Conservation (phyloP, 2,888 invertebrate species). For the Archaeoteleia sp. region DNA sequence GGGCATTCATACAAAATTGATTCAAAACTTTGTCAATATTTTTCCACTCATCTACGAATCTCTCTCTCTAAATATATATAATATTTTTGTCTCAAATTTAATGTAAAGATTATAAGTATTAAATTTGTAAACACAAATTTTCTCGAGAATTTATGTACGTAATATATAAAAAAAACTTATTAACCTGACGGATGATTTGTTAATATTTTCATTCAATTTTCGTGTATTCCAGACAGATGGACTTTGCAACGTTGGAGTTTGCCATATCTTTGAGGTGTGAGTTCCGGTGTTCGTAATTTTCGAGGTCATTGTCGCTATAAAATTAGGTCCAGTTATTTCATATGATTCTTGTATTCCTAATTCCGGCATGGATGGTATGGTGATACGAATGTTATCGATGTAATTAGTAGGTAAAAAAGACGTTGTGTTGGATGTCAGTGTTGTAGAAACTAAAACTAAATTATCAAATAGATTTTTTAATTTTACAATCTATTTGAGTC, state of each 20-base stretch:
- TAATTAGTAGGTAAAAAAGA: conserved; percentile 30
- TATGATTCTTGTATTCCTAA: conserved; percentile 53
- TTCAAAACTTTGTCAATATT: too few relatives aligned
- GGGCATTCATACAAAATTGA: too few relatives aligned
- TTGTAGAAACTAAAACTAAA: conserved; percentile 38
- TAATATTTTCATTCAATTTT: conserved; percentile 11
- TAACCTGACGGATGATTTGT: conserved; percentile 19
- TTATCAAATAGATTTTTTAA: too few relatives aligned
- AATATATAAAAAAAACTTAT: too few relatives aligned
- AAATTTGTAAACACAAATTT: too few relatives aligned
- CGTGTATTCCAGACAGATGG: not conserved
- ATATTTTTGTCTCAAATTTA: too few relatives aligned
- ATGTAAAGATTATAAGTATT: not conserved
- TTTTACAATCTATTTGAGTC: too few relatives aligned
- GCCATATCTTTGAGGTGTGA: conserved; percentile 22
- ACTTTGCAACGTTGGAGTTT: conserved; percentile 6
- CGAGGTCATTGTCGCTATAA: conserved; percentile 37
- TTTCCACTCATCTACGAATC: too few relatives aligned
- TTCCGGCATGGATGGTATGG: conserved; percentile 54
- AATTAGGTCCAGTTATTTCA: conserved; percentile 42
- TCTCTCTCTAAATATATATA: too few relatives aligned
- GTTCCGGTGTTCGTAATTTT: conserved; percentile 22
- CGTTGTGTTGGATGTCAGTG: conserved; percentile 29
- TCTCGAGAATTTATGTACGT: too few relatives aligned
- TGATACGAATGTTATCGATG: conserved; percentile 51